These are phyloP conservation scores for Rhinogobius similis DNA, from an alignment of 2,113 vertebrate genomes.

Conservation along the genomic window DNA sequence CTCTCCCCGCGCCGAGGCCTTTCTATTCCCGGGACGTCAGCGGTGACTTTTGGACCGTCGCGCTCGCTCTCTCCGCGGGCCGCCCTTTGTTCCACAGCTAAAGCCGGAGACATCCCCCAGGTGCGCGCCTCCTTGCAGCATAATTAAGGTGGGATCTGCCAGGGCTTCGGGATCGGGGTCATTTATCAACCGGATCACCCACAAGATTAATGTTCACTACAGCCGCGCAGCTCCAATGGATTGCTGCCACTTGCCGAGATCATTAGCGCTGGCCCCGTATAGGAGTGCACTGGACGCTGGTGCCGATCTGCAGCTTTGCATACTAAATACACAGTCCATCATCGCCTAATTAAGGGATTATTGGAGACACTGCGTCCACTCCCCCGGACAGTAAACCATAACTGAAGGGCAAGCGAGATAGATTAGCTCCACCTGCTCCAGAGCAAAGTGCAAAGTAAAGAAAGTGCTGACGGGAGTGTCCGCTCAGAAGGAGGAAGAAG, in stretches of 20 bases:
- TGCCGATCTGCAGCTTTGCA: constrained; percentile 79
- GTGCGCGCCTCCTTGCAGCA: constrained; percentile 74
- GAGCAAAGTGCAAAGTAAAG: constrained; percentile 70
- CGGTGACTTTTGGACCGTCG: constrained; percentile 19
- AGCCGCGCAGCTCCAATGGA: constrained; percentile 76
- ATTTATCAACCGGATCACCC: constrained; percentile 79
- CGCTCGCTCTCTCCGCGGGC: background rate
- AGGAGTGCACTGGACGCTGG: constrained; percentile 55
- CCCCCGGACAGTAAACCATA: constrained; percentile 77
- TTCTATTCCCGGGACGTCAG: constrained; percentile 25
- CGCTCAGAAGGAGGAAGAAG: constrained; percentile 53
- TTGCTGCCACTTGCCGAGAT: constrained; percentile 83
- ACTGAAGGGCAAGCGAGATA: constrained; percentile 77
- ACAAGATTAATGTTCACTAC: constrained; percentile 79
- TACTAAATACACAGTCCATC: constrained; percentile 80
- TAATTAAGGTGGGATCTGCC: constrained; percentile 81
- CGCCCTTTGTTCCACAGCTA: constrained; percentile 55
- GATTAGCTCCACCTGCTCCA: constrained; percentile 76
- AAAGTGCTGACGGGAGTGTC: constrained; percentile 74
- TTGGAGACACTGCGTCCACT: constrained; percentile 77
- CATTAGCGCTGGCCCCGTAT: constrained; percentile 76
- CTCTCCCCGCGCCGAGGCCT: constrained; percentile 24
- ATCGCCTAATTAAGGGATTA: constrained; percentile 82
- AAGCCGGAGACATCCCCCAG: constrained; percentile 62
- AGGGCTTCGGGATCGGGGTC: constrained; percentile 73